Evolutionary conservation across 2,888 invertebrate genomes (phyloP).

Genomic region (Priocnemis perturbator): DNA sequence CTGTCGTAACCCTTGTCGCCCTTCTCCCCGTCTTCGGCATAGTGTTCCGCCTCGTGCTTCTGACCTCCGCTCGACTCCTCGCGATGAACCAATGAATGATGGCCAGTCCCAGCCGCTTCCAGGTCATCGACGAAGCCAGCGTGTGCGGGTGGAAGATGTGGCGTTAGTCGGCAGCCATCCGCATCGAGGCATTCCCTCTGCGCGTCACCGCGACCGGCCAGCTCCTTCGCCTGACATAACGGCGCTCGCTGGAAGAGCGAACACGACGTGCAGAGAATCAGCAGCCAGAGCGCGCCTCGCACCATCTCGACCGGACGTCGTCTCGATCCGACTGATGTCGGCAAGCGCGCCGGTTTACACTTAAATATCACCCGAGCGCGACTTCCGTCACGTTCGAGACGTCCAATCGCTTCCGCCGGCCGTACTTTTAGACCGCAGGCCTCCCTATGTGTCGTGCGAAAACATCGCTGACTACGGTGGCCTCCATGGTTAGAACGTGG

Average conservation of each 20-base stretch:
- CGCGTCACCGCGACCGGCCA: conserved; percentile 20
- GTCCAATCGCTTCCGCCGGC: conserved; percentile 39
- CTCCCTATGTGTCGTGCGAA: conserved; percentile 26
- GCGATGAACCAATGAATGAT: conserved; percentile 56
- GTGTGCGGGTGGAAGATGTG: neutral
- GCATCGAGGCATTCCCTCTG: too few relatives aligned
- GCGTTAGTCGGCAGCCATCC: too few relatives aligned
- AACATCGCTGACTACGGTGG: conserved; percentile 8
- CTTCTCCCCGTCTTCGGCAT: conserved; percentile 77
- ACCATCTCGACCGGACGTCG: conserved; percentile 55
- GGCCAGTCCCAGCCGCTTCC: conserved; percentile 60
- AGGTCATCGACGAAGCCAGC: conserved; percentile 45
- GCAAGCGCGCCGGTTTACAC: conserved; percentile 48
- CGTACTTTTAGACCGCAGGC: conserved; percentile 53
- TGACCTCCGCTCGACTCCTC: conserved; percentile 73
- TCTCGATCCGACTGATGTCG: conserved; percentile 60
- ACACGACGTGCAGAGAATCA: conserved; percentile 35
- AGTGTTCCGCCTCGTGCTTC: conserved; percentile 74
- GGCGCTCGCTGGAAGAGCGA: conserved; percentile 33
- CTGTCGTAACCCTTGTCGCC: conserved; percentile 77
- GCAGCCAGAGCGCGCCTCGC: conserved; percentile 31
- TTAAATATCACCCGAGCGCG: conserved; percentile 64
- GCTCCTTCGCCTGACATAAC: conserved; percentile 53
- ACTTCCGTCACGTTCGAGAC: conserved; percentile 45
- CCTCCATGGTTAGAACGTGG: conserved; percentile 11